Percentiles rank a stretch among this genome's conserved stretches.
Evolutionary conservation across 2,888 invertebrate genomes (phyloP).

Genomic region (Teleiodes luculella): DNA sequence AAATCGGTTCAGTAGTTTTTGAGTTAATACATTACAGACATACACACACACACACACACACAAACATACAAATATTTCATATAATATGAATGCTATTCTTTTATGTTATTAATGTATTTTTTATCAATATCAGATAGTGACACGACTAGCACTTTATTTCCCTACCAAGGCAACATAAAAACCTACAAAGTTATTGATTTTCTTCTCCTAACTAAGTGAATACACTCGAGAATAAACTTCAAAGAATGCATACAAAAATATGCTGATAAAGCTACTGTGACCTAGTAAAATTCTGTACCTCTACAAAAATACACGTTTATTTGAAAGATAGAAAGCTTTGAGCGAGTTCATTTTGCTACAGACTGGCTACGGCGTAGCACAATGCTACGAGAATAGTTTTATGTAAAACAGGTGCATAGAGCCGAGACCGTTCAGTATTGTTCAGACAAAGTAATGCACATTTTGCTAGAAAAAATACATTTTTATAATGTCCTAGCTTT

Average conservation of each 20-base stretch:
- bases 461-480: background rate
- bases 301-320: background rate
- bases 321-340: conserved; percentile 8
- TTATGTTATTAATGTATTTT: no score
- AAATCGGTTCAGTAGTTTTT: no score
- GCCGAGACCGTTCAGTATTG: background rate
- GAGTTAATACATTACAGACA: no score
- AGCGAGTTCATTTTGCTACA: conserved; percentile 2
- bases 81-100: no score
- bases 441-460: background rate
- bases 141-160: no score
- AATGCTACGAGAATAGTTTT: background rate
- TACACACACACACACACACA: no score
- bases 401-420: conserved; percentile 3
- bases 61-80: no score
- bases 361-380: conserved; percentile 10
- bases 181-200: no score
- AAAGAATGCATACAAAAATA: background rate
- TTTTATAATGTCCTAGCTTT: background rate
- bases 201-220: no score
- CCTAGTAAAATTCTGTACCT: background rate
- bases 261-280: background rate
- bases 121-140: no score
- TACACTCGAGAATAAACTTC: background rate
- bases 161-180: no score